phyloP scores from a whole-genome alignment of 2,888 invertebrate genomes.

The Desoria tigrina region DNA sequence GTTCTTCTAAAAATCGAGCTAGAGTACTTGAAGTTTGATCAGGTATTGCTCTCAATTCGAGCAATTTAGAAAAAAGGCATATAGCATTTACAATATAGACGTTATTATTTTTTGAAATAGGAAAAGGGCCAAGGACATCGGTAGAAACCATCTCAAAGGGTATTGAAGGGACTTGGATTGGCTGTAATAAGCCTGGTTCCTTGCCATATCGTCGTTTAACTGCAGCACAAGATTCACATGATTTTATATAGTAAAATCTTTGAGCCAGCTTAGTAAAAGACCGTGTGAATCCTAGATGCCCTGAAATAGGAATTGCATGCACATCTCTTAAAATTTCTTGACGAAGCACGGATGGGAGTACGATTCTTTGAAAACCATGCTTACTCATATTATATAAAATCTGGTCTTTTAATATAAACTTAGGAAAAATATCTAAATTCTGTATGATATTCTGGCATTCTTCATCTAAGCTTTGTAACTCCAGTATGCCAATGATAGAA shows the following conservation, averaged over 20 bases:
- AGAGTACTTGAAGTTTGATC: constrained; percentile 44
- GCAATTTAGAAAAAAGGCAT: constrained; percentile 46
- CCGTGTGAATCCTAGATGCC: neutral
- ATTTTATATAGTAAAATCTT: constrained; percentile 3
- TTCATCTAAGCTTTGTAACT: neutral
- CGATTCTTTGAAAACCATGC: neutral
- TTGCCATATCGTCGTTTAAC: constrained; percentile 2
- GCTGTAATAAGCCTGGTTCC: constrained; percentile 24
- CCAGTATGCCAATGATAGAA: neutral
- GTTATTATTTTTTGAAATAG: constrained; percentile 33
- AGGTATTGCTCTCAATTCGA: constrained; percentile 46
- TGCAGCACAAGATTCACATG: neutral
- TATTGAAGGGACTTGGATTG: constrained; percentile 11
- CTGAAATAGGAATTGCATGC: neutral
- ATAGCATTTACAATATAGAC: constrained; percentile 45
- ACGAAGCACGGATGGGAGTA: neutral
- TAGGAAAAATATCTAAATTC: neutral
- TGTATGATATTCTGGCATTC: neutral
- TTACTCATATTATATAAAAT: neutral
- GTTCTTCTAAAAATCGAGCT: constrained; percentile 37
- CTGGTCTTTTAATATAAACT: neutral
- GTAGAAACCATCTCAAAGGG: constrained; percentile 48
- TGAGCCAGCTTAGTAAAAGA: neutral
- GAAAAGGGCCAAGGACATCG: constrained; percentile 50
- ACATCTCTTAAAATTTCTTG: neutral